These are phyloP conservation scores for Epsilonema sp. DNA, from an alignment of 2,888 invertebrate species.

Conservation along the genomic window DNA sequence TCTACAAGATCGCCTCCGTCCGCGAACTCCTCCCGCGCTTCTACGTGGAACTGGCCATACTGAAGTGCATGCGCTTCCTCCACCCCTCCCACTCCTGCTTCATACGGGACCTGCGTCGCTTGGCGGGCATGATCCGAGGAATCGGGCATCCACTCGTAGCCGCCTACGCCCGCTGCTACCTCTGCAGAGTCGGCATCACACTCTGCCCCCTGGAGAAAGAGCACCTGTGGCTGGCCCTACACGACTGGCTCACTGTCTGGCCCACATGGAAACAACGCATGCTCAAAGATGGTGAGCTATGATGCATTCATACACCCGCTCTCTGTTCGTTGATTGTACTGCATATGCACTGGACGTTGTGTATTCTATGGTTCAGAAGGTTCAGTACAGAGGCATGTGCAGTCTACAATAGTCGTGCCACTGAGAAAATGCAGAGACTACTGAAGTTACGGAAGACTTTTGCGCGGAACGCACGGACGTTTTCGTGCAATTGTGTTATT, in stretches of 20 bases:
- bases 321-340: too few species aligned
- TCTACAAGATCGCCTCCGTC: constrained; percentile 93
- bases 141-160: constrained; percentile 84
- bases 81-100: constrained; percentile 7
- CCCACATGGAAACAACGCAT: too few species aligned
- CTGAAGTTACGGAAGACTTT: too few species aligned
- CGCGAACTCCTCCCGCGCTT: constrained; percentile 70
- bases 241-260: constrained; percentile 26
- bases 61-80: constrained; percentile 16
- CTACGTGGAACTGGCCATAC: constrained; percentile 37
- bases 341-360: too few species aligned
- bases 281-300: too few species aligned
- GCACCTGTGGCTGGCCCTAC: constrained; percentile 18
- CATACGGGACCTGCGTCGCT: constrained; percentile 39
- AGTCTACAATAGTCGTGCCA: too few species aligned
- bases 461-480: too few species aligned
- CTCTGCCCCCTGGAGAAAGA: constrained; percentile 12
- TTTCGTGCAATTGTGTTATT: too few species aligned
- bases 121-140: constrained; percentile 68
- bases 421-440: too few species aligned
- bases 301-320: too few species aligned
- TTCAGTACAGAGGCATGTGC: too few species aligned
- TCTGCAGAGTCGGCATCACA: constrained; percentile 33
- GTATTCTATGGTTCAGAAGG: too few species aligned
- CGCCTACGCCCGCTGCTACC: constrained; percentile 67